Base-by-base conservation (phyloP, 2,888 invertebrate species). In the Calliscelio sp. region DNA sequence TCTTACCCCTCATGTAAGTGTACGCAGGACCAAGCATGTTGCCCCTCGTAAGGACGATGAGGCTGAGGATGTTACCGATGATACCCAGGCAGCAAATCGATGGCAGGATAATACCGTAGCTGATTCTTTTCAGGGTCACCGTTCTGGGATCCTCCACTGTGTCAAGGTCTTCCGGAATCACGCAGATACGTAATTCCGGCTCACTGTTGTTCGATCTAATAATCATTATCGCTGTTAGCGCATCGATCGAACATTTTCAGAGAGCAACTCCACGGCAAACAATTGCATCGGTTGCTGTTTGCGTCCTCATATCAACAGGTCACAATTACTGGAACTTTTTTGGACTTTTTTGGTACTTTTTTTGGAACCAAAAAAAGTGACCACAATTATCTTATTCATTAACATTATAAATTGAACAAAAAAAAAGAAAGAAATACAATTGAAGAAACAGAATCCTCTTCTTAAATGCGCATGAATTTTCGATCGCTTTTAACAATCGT, bases 11-110 rank as follows among this genome's bases (percentile, higher is more conserved):
- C 96, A 96, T 96, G 93, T 96, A 97, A 91, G 96, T 95, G 92
- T 97, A 97, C 46, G 97, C 97, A 0, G 96, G 96, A 49, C 96
- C 96, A 87, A 96, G 95, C 95, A 97, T 96, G 88, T 96, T 96
- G 84, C 96, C 95, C 81, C 96, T 94, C 46, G 96, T 96, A 82
- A 97, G 94, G 20, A 97, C 97, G 87, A 97, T 94, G 86, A 97
- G 94, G 93, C 97, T 97, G 86, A 97, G 94, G 46, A 96, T 94
- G 92, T 97, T 97, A 51, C 97, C 97, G 73, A 96, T 94, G 88
- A 97, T 96, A 57, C 97, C 97, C 82, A 96, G 93, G 80, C 95
- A 93, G 91, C 96, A 96, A 89, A 97, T 96, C 81, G 95, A 93
- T 75, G 96, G 96, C 86, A 96, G 92, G 46, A 95, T 94, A 68